These are phyloP conservation scores for Heliconius himera DNA, from an alignment of 1,140 invertebrate genomes.

Conservation along the genomic window DNA sequence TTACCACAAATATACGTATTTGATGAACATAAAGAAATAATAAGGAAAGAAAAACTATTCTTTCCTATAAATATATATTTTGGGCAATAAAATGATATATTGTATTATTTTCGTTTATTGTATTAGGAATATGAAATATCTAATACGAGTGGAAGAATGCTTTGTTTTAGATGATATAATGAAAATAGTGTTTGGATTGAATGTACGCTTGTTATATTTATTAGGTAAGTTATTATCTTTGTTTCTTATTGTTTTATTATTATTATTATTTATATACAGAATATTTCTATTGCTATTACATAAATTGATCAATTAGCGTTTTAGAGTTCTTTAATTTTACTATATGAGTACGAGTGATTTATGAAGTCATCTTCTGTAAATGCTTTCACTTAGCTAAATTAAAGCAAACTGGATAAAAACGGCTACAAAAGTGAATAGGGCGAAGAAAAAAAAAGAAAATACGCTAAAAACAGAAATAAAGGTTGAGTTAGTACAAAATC, in stretches of 20 bases:
- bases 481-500: too few species aligned
- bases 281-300: too few species aligned
- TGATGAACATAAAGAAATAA: constrained; percentile 33
- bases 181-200: background rate
- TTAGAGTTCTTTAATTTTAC: too few species aligned
- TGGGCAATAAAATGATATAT: constrained; percentile 22
- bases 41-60: constrained; percentile 24
- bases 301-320: too few species aligned
- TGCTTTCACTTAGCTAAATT: background rate
- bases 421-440: too few species aligned
- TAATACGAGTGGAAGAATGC: constrained; percentile 8
- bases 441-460: too few species aligned
- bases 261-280: background rate
- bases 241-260: background rate
- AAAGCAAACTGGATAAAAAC: background rate
- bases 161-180: constrained; percentile 4
- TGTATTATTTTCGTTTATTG: constrained; percentile 28
- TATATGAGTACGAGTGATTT: too few species aligned
- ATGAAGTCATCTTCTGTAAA: background rate
- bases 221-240: background rate
- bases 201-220: background rate
- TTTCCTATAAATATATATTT: constrained; percentile 22
- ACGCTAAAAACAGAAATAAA: too few species aligned
- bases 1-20: constrained; percentile 23
- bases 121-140: constrained; percentile 23